Evolutionary conservation across 2,797 vertebrate species (phyloP).

Genomic region (Tinamus major): DNA sequence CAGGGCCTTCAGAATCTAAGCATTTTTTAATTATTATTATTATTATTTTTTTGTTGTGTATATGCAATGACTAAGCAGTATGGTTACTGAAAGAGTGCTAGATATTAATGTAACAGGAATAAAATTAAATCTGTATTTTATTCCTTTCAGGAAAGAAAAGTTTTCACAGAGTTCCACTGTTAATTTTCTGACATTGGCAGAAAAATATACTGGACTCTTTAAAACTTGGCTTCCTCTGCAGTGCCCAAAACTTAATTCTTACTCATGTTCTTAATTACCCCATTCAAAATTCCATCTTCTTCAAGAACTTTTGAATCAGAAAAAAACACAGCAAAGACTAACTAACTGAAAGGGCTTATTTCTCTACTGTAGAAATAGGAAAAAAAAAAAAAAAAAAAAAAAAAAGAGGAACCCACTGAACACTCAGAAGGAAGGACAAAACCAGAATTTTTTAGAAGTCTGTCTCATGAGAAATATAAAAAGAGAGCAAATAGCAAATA

Average conservation of each 20-base stretch:
- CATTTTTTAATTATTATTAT: background rate
- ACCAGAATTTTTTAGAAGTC: background rate
- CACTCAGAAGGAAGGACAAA: background rate
- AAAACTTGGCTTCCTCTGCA: background rate
- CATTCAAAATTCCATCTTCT: background rate
- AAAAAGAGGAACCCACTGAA: background rate
- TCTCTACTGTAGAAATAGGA: background rate
- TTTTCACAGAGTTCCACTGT: background rate
- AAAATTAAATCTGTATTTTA: background rate
- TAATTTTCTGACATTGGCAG: background rate
- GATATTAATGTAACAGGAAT: background rate
- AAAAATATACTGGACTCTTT: background rate
- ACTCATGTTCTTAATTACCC: background rate
- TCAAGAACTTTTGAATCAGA: background rate
- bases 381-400: background rate
- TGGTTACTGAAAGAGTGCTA: background rate
- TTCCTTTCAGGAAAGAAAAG: background rate
- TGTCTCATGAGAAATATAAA: background rate
- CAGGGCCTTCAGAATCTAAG: rapidly evolving
- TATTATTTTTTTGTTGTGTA: background rate
- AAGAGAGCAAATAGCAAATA: background rate
- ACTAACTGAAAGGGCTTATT: background rate
- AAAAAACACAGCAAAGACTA: background rate
- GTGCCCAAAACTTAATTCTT: background rate
- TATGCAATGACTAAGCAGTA: background rate